Evolutionary conservation across 2,113 vertebrate species (phyloP).

Genomic region (Toxotes chatareus): DNA sequence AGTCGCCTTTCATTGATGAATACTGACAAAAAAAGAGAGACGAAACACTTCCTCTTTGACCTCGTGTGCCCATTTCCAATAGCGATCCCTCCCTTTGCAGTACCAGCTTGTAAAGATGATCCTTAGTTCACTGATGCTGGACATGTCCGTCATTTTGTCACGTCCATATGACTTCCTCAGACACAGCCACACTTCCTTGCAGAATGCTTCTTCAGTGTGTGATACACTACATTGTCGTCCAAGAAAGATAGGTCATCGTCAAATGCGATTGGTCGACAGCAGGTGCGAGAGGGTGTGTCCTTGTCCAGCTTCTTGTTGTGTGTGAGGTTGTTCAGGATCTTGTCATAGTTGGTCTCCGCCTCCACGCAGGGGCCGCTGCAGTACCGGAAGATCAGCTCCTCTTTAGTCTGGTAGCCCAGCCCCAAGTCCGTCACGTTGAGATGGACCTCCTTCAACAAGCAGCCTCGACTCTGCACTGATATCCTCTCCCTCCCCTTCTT

Average conservation of each 20-base stretch:
- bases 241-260: slow-evolving; percentile 97
- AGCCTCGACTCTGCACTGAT: slow-evolving; percentile 88
- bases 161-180: slow-evolving; percentile 78
- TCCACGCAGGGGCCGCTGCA: slow-evolving; percentile 95
- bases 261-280: slow-evolving; percentile 94
- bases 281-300: slow-evolving; percentile 91
- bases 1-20: slow-evolving; percentile 16
- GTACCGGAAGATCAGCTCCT: slow-evolving; percentile 97
- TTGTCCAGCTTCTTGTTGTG: slow-evolving; percentile 93
- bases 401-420: slow-evolving; percentile 96
- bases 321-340: slow-evolving; percentile 97
- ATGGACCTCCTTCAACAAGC: slow-evolving; percentile 94
- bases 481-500: slow-evolving; percentile 79
- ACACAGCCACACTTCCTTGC: slow-evolving; percentile 95
- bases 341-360: slow-evolving; percentile 95
- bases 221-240: slow-evolving; percentile 95
- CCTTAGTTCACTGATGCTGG: slow-evolving; percentile 17
- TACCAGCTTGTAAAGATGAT: slow-evolving; percentile 38
- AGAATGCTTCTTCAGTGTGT: slow-evolving; percentile 97
- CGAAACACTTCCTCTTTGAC: slow-evolving; percentile 21
- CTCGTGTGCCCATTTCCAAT: slow-evolving; percentile 23
- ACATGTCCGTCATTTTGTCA: slow-evolving; percentile 64
- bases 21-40: slow-evolving; percentile 8
- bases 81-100: slow-evolving; percentile 32
- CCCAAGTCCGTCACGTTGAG: slow-evolving; percentile 97